Base-by-base conservation (phyloP, 2,888 invertebrate genomes). In the Limenitis camilla region DNA sequence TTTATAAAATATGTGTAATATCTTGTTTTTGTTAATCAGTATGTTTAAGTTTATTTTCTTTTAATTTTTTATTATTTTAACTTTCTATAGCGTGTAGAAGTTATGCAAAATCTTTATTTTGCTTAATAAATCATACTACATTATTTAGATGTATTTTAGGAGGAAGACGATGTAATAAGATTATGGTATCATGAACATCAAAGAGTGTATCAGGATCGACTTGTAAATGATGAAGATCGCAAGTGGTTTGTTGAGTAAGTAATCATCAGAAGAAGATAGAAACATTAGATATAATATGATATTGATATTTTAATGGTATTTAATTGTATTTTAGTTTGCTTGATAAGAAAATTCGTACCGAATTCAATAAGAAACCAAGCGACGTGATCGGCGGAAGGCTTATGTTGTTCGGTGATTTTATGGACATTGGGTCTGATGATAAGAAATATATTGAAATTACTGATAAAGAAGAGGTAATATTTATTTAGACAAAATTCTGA, bases 151-250 rank as follows among this genome's bases (percentile, higher is more conserved):
- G 11, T 36, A 0, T 10, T 10, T 11, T 61, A 91, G 91, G 69
- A 72, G 5, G 84, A 90, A 39, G 84, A 89, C 5, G 89, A 92
- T 31, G 87, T 94, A 58, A 89, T 90, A 38, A 88, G 93, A n/a
- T 82, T 97, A 8, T 97, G 96, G 96, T 95, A 93, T 61, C 97
- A 97, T 72, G 96, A 97, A 75, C 93, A 94, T 47, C 91, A 93
- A 75, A 88, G 96, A 6, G 95, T 97, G 0, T 97, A 95, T 70
- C 94, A 94, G 69, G 96, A 97, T 72, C 91, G 96, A 5, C 86
- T 97, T n/a, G 90, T 93, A 0, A 94, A 94, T 68, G 90, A 92
- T 5, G 88, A 86, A 29, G 96, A 97, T 70, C 88, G 95, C 30
- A 63, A 77, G 30, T 95, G 96, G 93, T 92, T 95, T 62, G 89